Evolutionary conservation across 2,888 invertebrate species (phyloP), one percentile per base, ranked within the genome.

Genomic region (Diadromus collaris): DNA sequence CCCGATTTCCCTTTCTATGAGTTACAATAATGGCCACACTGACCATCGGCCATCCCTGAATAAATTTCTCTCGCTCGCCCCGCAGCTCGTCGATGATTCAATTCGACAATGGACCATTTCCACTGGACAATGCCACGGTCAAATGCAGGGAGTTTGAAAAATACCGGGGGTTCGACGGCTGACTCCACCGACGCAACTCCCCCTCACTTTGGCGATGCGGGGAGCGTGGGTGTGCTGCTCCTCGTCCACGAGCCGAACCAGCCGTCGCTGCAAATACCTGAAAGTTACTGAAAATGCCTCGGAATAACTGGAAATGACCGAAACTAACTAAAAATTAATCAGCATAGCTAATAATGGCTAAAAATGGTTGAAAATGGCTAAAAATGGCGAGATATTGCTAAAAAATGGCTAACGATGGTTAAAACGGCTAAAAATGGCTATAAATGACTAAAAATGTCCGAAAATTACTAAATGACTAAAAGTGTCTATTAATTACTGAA

Each of bases 51-150:
- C 86, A 87, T 86, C 85, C 84, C 85, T 87, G 87, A 89, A 89
- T 88, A 88, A 87, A 83, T 79, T 74, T 79, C 61, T 72, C 54
- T 54, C 54, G 24, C 54, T 68, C 67, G 61, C 54, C 13, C 27
- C 16, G 54, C 54, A 54, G 73, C 54, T 76, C 73, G 76, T 82
- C 87, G 87, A 89, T 89, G 90, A 90, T 90, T 90, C 89, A 88
- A 90, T 88, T 86, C 85, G 87, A 90, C 90, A 90, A 90, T 90
- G 85, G 90, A 77, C 87, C 84, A 85, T 87, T 86, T 85, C 29
- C 80, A 69, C 74, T 81, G 86, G 85, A 90, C 90, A 90, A 90
- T 90, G 85, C 87, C 82, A 79, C 81, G 89, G 89, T 90, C 89
- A 90, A 89, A 88, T 85, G 86, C 87, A 86, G 81, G 77, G 83